Percentiles rank a stretch among this genome's conserved stretches.
phyloP scores from a whole-genome alignment of 2,888 invertebrate species.

The Epirrhoe tristata region DNA sequence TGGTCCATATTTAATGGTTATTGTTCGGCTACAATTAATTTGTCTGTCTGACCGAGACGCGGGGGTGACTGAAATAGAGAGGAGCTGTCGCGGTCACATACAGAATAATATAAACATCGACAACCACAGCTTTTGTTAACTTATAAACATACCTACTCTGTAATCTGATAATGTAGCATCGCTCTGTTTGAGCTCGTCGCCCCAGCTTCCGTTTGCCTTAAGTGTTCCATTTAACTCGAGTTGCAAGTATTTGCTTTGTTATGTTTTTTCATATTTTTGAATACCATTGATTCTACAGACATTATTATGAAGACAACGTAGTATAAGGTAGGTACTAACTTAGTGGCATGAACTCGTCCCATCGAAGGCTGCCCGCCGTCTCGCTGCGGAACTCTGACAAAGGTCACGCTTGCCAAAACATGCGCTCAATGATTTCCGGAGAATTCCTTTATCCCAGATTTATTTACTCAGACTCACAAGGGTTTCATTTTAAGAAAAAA shows the following conservation, averaged over 20 bases:
- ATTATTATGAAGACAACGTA: background rate
- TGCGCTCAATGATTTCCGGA: slow-evolving; percentile 60
- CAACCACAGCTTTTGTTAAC: background rate
- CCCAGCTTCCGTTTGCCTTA: background rate
- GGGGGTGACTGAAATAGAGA: slow-evolving; percentile 51
- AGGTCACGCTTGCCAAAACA: slow-evolving; percentile 70
- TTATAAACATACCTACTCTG: background rate
- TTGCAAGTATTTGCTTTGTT: background rate
- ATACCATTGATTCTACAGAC: background rate
- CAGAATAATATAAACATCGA: slow-evolving; percentile 10
- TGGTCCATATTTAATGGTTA: slow-evolving; percentile 73
- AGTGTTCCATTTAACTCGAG: background rate
- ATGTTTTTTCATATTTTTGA: background rate
- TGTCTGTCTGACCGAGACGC: slow-evolving; percentile 59
- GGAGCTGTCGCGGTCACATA: slow-evolving; percentile 33
- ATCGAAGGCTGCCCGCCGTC: slow-evolving; percentile 29
- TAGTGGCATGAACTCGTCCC: slow-evolving; percentile 10
- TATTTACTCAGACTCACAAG: slow-evolving; percentile 41
- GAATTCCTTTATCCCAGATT: slow-evolving; percentile 57
- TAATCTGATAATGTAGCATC: background rate
- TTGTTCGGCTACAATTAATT: slow-evolving; percentile 71
- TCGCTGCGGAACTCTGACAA: slow-evolving; percentile 53
- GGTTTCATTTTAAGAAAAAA: slow-evolving; percentile 22
- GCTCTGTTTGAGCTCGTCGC: background rate
- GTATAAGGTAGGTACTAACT: background rate